Evolutionary conservation across 2,797 vertebrate genomes (phyloP), one percentile per base, ranked within the genome.

Genomic region (Siniperca obscura): DNA sequence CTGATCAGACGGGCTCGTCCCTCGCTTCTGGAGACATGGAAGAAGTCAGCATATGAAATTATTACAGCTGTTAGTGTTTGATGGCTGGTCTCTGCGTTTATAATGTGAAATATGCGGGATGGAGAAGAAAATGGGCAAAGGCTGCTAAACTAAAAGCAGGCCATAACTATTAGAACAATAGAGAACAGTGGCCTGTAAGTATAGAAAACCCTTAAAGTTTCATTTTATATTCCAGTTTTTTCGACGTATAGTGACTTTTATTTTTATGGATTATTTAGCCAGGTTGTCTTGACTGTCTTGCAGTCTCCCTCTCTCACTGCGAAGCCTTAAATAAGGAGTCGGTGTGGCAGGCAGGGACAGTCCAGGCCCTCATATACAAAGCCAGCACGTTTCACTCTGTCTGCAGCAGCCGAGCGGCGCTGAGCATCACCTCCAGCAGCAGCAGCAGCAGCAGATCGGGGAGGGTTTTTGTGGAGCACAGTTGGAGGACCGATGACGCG

Each of bases 331-430:
- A 64, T 14, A n/a, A 48, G 80, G 66, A 83, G 79, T 72, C 56
- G 50, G 81, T 61, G 70, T 80, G 71, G 50, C 73, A 61, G 85
- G 40, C 67, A 82, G 79, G 38, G 55, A 69, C 76, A 27, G 73
- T 61, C 59, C 55, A 82, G 53, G 55, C 66, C 78, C 74, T 86
- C 81, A 76, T 80, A 86, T 52, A 82, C 84, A 88, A 74, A 87
- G 84, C 25, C 86, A 77, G 90, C 88, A 89, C 90, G 89, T 92
- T 84, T 81, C n/a, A 70, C 42, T 82, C 61, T 77, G 87, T 86
- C 88, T 88, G 91, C 92, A 88, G 86, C 91, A 87, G 72, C 80
- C 48, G 79, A 86, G 82, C 25, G 38, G 78, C 38, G 50, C 81
- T 74, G 89, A 86, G 73, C 87, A 60, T n/a, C 60, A 62, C 25